Percentiles rank a stretch among this genome's conserved stretches.
Evolutionary conservation across 2,888 invertebrate genomes (phyloP).

Genomic region (Nezara viridula): DNA sequence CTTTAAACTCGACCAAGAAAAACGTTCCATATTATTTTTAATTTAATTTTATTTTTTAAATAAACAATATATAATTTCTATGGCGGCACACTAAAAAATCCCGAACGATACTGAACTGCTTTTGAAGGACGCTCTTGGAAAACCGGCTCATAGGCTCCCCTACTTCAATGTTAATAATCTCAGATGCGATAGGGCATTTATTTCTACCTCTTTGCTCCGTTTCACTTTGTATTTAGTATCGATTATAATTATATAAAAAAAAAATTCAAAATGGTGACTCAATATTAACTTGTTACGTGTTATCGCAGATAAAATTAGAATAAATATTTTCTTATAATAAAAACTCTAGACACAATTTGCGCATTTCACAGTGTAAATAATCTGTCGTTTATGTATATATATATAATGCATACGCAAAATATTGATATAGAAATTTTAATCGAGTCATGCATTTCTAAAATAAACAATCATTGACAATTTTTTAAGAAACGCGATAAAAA

Average conservation of each 20-base stretch:
- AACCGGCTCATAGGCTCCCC: neutral
- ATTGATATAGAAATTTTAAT: no score
- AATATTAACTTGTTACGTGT: neutral
- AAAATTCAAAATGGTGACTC: neutral
- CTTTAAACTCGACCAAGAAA: neutral
- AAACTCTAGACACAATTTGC: no score
- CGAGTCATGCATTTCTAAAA: no score
- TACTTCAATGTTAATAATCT: constrained; percentile 9
- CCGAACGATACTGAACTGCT: constrained; percentile 5
- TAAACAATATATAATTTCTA: neutral
- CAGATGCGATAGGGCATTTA: neutral
- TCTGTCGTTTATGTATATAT: no score
- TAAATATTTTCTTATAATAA: no score
- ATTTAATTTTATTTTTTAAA: no score
- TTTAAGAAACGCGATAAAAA: no score
- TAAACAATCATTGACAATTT: no score
- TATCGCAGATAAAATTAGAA: no score
- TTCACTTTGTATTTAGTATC: neutral
- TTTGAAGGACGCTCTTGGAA: neutral
- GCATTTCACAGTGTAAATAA: no score
- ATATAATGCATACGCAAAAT: no score
- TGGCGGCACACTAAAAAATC: neutral
- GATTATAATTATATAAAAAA: neutral
- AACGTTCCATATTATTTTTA: neutral
- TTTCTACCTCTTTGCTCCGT: neutral